Evolutionary conservation across 1,140 invertebrate genomes (phyloP), one percentile per base, ranked within the genome.

Genomic region (Drosophila albomicans): DNA sequence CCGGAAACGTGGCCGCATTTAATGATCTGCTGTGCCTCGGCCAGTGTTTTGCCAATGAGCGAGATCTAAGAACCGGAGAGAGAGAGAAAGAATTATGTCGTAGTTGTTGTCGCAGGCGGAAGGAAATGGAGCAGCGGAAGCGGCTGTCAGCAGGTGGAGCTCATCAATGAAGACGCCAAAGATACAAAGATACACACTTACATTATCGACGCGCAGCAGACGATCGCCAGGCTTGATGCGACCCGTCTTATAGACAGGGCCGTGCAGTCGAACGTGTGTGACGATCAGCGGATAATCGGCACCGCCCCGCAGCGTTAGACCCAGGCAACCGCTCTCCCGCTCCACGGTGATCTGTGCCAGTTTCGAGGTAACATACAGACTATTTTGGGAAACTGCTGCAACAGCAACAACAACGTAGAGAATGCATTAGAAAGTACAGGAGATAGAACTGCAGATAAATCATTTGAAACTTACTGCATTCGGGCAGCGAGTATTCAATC

Each of bases 171-270:
- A 11, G 3, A 41, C n/a, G 8, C 11, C 16, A 8, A 13, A 5
- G 43, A 25, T 25, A 25, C 11, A 20, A 8, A 25, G 10, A 1
- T 25, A 25, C 16, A 30, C 32, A 91, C 90, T 92, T 30, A 96
- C 95, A 91, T 96, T 95, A 93, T 99, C 98, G 1, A 99, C 96
- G 52, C 97, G 97, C 10, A 99, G 78, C 1, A 99, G 93, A n/a
- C 98, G 94, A 92, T 99, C 98, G 1, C 97, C 97, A 6, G 96
- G 95, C 91, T 97, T 96, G 51, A 99, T 96, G 38, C 97, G 95
- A 1, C 96, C 94, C 8, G 94, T 94, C 68, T 94, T 96, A 77
- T 98, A 97, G 10, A 98, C 97, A 0, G 98, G 96, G 0, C 98
- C 97, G 56, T 97, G 96, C 1, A 96, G 95, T 79, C 97, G 94